Evolutionary conservation across 2,888 invertebrate genomes (phyloP).

Genomic region (Alloplasta piceator): DNA sequence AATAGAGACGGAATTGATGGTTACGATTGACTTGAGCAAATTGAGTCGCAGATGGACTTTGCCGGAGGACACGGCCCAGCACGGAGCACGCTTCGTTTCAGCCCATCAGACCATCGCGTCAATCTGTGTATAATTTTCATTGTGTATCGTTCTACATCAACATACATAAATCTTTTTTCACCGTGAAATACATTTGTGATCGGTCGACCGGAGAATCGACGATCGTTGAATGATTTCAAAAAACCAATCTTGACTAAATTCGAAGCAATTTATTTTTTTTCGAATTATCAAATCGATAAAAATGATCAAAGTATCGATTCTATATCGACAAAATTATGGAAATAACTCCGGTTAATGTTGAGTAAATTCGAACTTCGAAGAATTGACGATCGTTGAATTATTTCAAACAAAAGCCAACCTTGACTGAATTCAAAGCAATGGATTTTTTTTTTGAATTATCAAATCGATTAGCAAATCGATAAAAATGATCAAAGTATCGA

Average conservation of each 20-base stretch:
- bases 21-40: conserved; percentile 74
- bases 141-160: conserved; percentile 34
- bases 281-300: neutral
- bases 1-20: conserved; percentile 72
- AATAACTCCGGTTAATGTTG: too few species aligned
- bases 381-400: too few species aligned
- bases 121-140: conserved; percentile 66
- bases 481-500: too few species aligned
- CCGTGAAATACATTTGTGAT: conserved; percentile 61
- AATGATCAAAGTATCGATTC: neutral
- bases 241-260: neutral
- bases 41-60: conserved; percentile 68
- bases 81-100: conserved; percentile 72
- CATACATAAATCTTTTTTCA: conserved; percentile 53
- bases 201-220: conserved; percentile 45
- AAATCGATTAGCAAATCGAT: too few species aligned
- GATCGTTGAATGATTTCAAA: neutral
- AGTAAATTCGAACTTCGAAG: too few species aligned
- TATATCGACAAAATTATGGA: neutral
- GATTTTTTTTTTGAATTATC: too few species aligned
- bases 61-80: conserved; percentile 54
- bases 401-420: too few species aligned
- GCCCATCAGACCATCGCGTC: conserved; percentile 67
- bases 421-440: too few species aligned
- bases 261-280: neutral